Evolutionary conservation across 2,113 vertebrate genomes (phyloP), one percentile per base, ranked within the genome.

Genomic region (Zosterops lateralis): DNA sequence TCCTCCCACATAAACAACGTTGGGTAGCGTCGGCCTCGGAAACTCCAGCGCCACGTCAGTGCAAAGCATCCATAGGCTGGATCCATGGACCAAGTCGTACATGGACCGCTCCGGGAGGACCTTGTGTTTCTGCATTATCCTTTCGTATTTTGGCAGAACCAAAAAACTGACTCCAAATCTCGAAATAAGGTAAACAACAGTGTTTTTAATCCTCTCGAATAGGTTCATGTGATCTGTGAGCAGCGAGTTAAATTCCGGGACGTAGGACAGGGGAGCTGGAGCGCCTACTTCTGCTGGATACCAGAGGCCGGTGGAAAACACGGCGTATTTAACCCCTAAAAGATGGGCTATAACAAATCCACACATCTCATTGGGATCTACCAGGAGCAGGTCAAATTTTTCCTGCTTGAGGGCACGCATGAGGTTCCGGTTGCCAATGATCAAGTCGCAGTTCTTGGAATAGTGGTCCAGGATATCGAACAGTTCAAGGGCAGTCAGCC

Each of bases 361-460:
- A 92, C 99, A 99, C 99, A 99, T 99, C 97, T 99, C 99, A 47
- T 99, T 99, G 20, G 99, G 99, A 97, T 99, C 99, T 71, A 99
- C 99, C 44, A 99, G 98, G 92, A 99, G 97, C 89, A 99, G 97
- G 96, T 99, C 99, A 93, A 99, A 99, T 38, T 97, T 97, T 65
- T 99, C 99, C 75, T 98, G 98, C 89, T 98, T 99, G 86, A 99
- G 98, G 48, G 95, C 97, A 56, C 73, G 97, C 96, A 99, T 98
- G 45, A 99, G 98, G 73, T 98, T 97, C 12, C 6, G 91, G 95
- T 98, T 99, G 86, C 99, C 99, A 20, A 99, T 99, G 4, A 99
- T 98, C 94, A 98, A 97, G 62, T 99, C 99, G 10, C 99, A 99
- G 97, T 99, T 99, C 96, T 98, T 98, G 53, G 98, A 98, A 95